Conservation (phyloP, 2,797 vertebrate species). For the Lagorchestes hirsutus region DNA sequence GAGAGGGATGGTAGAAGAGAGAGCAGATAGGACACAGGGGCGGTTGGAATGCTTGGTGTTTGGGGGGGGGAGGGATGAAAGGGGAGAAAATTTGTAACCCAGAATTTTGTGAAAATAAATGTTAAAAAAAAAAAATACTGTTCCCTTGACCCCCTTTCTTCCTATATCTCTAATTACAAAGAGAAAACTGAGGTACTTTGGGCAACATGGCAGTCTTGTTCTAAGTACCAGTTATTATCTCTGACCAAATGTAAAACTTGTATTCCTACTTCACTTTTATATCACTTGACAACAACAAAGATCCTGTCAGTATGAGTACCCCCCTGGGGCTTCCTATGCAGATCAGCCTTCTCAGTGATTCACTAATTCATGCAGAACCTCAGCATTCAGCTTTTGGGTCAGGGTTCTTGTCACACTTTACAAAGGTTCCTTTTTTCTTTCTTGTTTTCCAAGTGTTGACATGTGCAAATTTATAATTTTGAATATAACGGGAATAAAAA, state of each 20-base stretch:
- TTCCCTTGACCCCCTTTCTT: neutral
- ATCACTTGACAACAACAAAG: slow-evolving; percentile 1
- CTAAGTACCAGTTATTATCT: slow-evolving; percentile 28
- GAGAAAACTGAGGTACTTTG: slow-evolving; percentile 36
- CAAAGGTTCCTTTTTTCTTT: neutral
- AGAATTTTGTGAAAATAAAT: too few species aligned
- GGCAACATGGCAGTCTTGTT: slow-evolving; percentile 51
- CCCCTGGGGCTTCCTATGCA: slow-evolving; percentile 7
- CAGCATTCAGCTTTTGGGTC: slow-evolving; percentile 10
- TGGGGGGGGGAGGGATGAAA: too few species aligned
- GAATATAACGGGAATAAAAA: neutral
- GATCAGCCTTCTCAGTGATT: slow-evolving; percentile 9
- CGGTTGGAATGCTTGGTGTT: too few species aligned
- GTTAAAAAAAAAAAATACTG: too few species aligned
- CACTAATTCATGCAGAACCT: neutral
- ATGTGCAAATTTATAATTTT: neutral
- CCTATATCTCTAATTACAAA: slow-evolving; percentile 22
- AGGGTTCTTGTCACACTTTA: neutral
- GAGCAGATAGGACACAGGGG: too few species aligned
- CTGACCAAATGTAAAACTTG: slow-evolving; percentile 47
- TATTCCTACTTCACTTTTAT: slow-evolving; percentile 13
- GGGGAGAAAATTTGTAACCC: too few species aligned
- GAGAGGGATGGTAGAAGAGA: too few species aligned
- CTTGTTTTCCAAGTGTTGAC: neutral
- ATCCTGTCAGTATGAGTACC: slow-evolving; percentile 10